These are phyloP conservation scores for Platichthys stellatus DNA, from an alignment of 2,113 vertebrate species.

Conservation along the genomic window DNA sequence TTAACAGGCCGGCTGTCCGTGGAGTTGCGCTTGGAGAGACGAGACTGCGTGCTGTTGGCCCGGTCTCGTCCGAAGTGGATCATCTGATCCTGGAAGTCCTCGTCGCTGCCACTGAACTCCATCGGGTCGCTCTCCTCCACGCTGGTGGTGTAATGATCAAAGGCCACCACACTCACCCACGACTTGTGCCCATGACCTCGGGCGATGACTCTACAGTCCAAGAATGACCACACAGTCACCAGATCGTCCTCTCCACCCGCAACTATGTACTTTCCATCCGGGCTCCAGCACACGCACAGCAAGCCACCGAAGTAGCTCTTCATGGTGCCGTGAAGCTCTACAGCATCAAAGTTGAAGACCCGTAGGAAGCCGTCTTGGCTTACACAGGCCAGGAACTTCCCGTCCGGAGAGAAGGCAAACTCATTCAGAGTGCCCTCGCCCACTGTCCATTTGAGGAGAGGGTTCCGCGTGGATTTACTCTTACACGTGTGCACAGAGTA, in stretches of 20 bases:
- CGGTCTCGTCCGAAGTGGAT: slow-evolving; percentile 91
- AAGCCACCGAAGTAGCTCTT: slow-evolving; percentile 99
- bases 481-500: slow-evolving; percentile 99
- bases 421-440: slow-evolving; percentile 97
- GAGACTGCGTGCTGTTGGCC: slow-evolving; percentile 96
- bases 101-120: slow-evolving; percentile 97
- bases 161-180: slow-evolving; percentile 98
- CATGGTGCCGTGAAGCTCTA: slow-evolving; percentile 98
- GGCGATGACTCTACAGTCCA: slow-evolving; percentile 95
- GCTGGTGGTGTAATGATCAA: slow-evolving; percentile 97
- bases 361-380: slow-evolving; percentile 98
- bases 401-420: slow-evolving; percentile 98
- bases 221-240: slow-evolving; percentile 98
- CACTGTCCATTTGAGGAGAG: slow-evolving; percentile 98
- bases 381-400: slow-evolving; percentile 95
- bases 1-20: slow-evolving; percentile 96
- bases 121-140: slow-evolving; percentile 94
- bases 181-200: slow-evolving; percentile 97
- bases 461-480: slow-evolving; percentile 98
- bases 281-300: slow-evolving; percentile 98
- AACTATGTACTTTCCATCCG: slow-evolving; percentile 96
- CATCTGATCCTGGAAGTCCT: slow-evolving; percentile 98
- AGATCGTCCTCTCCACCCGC: slow-evolving; percentile 98
- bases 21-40: slow-evolving; percentile 98
- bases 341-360: slow-evolving; percentile 96